Percentiles rank a stretch among this genome's conserved stretches.
These are phyloP conservation scores for Forbesichthys papilliferus DNA, from an alignment of 2,113 vertebrate species.

Conservation along the genomic window DNA sequence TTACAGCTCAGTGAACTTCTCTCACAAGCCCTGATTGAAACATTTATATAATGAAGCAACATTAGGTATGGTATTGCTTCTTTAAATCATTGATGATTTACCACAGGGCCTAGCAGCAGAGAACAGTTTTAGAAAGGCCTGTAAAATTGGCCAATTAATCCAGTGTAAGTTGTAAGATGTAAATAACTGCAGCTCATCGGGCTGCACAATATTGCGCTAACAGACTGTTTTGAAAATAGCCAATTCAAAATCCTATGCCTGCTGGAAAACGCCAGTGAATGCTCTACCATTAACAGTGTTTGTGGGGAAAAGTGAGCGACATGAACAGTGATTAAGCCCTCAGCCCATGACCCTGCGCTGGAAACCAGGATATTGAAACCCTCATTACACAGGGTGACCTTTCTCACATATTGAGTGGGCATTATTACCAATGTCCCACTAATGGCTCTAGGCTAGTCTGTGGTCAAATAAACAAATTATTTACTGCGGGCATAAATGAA, in stretches of 20 bases:
- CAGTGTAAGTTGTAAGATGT: not conserved
- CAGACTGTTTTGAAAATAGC: constrained; percentile 8
- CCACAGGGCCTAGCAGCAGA: too few relatives aligned
- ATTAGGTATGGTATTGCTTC: too few relatives aligned
- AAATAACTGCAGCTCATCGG: too few relatives aligned
- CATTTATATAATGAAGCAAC: too few relatives aligned
- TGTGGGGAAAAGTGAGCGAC: not conserved
- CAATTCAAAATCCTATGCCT: not conserved
- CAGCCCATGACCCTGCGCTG: not conserved
- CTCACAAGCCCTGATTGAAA: too few relatives aligned
- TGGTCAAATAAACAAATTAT: constrained; percentile 22
- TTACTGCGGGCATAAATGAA: constrained; percentile 10
- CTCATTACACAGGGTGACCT: constrained; percentile 3
- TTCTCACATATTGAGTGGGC: not conserved
- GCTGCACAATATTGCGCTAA: too few relatives aligned
- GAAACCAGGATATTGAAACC: not conserved
- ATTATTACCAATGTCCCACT: not conserved
- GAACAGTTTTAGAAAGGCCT: too few relatives aligned
- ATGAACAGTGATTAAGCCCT: not conserved
- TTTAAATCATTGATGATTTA: too few relatives aligned
- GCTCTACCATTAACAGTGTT: not conserved
- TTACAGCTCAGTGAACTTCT: too few relatives aligned
- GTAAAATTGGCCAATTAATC: not conserved
- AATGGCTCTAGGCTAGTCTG: not conserved
- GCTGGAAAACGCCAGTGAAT: not conserved